These are phyloP conservation scores for Arbacia lixula DNA, from an alignment of 53 echinoderm and acorn worm genomes.

Conservation along the genomic window DNA sequence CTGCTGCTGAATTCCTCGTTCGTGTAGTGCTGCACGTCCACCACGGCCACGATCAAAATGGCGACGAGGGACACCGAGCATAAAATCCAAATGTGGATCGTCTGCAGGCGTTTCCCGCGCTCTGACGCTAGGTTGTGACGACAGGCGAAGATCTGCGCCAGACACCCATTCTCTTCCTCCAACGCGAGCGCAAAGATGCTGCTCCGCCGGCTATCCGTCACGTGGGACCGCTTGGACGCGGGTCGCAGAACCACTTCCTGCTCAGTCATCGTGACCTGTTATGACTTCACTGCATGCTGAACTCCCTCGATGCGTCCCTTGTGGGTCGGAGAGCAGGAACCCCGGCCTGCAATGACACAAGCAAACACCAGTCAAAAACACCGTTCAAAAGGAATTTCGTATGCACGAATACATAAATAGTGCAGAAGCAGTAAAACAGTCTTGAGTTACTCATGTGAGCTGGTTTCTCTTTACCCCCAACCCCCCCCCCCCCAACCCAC, in stretches of 20 bases:
- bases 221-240: slow-evolving; percentile 29
- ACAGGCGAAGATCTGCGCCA: slow-evolving; percentile 41
- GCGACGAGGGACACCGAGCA: slow-evolving; percentile 64
- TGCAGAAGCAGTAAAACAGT: no score
- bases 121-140: slow-evolving; percentile 67
- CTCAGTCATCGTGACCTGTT: slow-evolving; percentile 13
- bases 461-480: no score
- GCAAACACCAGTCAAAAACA: no score
- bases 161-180: slow-evolving; percentile 35
- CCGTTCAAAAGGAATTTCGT: no score
- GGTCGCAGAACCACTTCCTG: slow-evolving; percentile 32
- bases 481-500: no score
- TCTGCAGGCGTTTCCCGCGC: slow-evolving; percentile 65
- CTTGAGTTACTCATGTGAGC: no score
- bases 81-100: slow-evolving; percentile 60
- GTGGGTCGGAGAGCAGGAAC: no score
- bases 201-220: slow-evolving; percentile 54
- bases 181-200: slow-evolving; percentile 60
- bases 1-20: slow-evolving; percentile 47
- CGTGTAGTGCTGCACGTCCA: slow-evolving; percentile 72
- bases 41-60: slow-evolving; percentile 50
- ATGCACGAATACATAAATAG: no score
- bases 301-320: no score
- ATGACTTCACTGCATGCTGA: no score
- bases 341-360: no score